These are phyloP conservation scores for Potamilus streckersoni DNA, from an alignment of 1,140 invertebrate species.

Conservation along the genomic window DNA sequence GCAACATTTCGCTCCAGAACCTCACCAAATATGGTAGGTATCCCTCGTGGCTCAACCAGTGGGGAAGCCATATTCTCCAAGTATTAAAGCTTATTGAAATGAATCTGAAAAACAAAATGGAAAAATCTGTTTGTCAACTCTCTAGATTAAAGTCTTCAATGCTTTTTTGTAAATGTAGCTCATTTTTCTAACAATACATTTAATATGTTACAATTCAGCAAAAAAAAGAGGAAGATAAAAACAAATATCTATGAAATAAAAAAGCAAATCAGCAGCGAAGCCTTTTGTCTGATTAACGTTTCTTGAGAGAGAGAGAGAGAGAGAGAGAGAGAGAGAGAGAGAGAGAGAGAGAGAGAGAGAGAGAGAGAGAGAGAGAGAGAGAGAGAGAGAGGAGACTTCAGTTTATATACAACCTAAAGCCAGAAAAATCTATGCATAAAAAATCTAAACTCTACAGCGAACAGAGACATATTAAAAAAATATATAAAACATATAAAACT, in stretches of 20 bases:
- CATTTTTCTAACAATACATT: background rate
- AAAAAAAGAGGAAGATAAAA: background rate
- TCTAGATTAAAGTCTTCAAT: background rate
- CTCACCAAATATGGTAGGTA: constrained; percentile 60
- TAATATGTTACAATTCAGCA: background rate
- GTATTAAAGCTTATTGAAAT: background rate
- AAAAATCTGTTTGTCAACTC: background rate
- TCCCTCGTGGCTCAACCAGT: constrained; percentile 24
- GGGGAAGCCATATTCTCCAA: constrained; percentile 3
- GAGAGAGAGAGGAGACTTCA: no score
- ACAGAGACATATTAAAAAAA: no score
- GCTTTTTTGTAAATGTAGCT: background rate
- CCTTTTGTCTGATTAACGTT: no score
- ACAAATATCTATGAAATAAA: no score
- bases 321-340: background rate
- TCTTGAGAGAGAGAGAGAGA: no score
- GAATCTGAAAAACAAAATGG: background rate
- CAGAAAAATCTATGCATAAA: no score
- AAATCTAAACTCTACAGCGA: no score
- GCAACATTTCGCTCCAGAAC: constrained; percentile 62
- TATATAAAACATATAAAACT: no score
- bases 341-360: background rate
- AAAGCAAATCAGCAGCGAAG: no score
- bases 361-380: no score
- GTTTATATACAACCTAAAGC: no score